A percentile compares a stretch with the other conserved stretches of the same genome.
phyloP scores from a whole-genome alignment of 2,797 vertebrate genomes.

The Muscicapa comitata region DNA sequence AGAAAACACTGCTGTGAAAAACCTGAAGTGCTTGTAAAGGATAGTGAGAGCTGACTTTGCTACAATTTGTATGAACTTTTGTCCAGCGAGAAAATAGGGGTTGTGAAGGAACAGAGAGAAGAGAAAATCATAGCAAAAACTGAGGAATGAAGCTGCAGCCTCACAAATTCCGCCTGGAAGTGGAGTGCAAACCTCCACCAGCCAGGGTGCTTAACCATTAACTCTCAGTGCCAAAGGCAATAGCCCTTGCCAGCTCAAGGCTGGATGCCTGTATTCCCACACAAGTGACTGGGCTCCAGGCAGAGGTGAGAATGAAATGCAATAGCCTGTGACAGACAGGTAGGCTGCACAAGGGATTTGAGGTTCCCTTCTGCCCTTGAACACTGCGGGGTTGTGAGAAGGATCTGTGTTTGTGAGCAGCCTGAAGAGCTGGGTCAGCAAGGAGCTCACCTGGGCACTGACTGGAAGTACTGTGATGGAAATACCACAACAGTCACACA shows the following conservation, averaged over 20 bases:
- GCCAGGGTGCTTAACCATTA: neutral
- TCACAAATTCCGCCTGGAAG: neutral
- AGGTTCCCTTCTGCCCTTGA: neutral
- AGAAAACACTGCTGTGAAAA: neutral
- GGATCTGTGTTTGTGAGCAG: neutral
- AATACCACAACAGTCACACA: accelerated
- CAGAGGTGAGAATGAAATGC: neutral
- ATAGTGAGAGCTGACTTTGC: neutral
- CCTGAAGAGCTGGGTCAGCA: neutral
- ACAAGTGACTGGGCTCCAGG: neutral
- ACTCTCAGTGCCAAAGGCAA: neutral
- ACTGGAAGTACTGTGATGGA: neutral
- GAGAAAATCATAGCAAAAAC: neutral
- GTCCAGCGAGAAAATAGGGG: neutral
- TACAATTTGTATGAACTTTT: neutral
- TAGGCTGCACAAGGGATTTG: neutral
- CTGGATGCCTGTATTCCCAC: neutral
- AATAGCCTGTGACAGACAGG: neutral
- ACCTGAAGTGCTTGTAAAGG: neutral
- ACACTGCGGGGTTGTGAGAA: neutral
- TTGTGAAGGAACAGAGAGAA: neutral
- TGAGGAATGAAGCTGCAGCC: neutral
- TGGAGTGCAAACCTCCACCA: neutral
- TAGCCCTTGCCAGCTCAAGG: neutral
- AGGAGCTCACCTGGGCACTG: neutral